A percentile compares a stretch with the other conserved stretches of the same genome.
phyloP scores from a whole-genome alignment of 2,888 invertebrate species.

The Eupithecia inturbata region DNA sequence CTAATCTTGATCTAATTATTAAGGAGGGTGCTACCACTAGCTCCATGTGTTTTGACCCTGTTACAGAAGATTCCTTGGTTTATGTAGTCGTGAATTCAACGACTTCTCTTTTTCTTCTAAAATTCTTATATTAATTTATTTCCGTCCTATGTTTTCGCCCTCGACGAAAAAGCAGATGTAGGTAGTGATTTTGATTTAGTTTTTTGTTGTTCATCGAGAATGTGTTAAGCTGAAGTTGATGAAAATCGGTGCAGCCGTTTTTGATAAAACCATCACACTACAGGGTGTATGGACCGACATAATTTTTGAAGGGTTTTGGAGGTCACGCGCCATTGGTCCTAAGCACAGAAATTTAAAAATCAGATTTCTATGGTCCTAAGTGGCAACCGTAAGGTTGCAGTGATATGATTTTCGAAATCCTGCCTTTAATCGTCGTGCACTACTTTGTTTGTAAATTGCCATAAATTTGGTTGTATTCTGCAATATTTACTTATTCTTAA shows the following conservation, averaged over 20 bases:
- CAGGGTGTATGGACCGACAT: background rate
- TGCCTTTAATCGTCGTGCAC: too few relatives aligned
- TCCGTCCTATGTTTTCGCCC: background rate
- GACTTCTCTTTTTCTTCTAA: background rate
- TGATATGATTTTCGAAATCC: too few relatives aligned
- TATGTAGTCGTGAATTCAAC: background rate
- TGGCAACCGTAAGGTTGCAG: too few relatives aligned
- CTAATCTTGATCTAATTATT: conserved; percentile 27
- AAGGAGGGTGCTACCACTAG: conserved; percentile 10
- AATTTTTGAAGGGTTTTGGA: too few relatives aligned
- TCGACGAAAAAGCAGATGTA: background rate
- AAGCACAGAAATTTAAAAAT: too few relatives aligned
- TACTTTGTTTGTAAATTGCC: too few relatives aligned
- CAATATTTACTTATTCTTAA: background rate
- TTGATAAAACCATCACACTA: background rate
- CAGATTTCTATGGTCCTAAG: too few relatives aligned
- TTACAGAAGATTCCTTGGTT: background rate
- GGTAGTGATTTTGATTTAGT: too few relatives aligned
- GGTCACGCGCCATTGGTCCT: too few relatives aligned
- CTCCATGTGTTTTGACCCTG: conserved; percentile 5
- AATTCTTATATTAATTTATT: background rate
- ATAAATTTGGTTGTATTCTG: too few relatives aligned
- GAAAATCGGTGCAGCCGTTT: background rate
- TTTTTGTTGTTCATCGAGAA: background rate
- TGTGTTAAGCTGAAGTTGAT: background rate